Base-by-base conservation (phyloP, 2,113 vertebrate genomes). In the Panthera leo region DNA sequence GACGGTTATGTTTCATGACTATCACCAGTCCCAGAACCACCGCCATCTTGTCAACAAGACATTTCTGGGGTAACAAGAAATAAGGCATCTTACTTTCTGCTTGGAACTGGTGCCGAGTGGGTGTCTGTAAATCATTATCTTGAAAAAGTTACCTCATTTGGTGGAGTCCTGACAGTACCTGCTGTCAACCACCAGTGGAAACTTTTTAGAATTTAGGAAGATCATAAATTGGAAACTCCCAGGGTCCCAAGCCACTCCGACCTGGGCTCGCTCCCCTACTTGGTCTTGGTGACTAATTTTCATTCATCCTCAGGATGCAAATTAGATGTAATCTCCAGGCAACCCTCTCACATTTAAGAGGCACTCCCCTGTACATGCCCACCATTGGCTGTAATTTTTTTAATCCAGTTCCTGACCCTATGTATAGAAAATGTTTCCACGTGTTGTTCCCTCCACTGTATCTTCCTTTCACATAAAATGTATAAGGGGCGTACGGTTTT, bases 331-430 rank as follows among this genome's bases (percentile, higher is more conserved):
- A n/a, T n/a, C 13, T 61, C n/a, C 31, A 21, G 16, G 21, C 27
- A 29, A 4, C 0, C 19, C 10, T 79, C 11, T 48, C 7, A 34
- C 13, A 11, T 25, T n/a, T 34, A 12, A 82, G 8, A 8, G 25
- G 10, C 16, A 18, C 0, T 31, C 5, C 27, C 5, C 8, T 61
- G 18, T 31, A 27, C 8, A 14, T 9, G 14, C 23, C 4, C n/a
- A 12, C 11, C 15, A 4, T 14, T 29, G 14, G 16, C 29, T 7
- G 7, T 45, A 9, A 15, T 21, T 67, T n/a, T 48, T 23, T 34
- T 51, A 31, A 25, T 0, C 11, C 7, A 4, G 0, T 0, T 15
- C 34, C 15, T 19, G 58, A 19, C 6, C 0, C 0, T 27, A 55
- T n/a, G 42, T 5, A 7, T 23, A 8, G 36, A 75, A 63, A 91